These are phyloP conservation scores for Stenodema calcarata DNA, from an alignment of 2,888 invertebrate genomes.

Conservation along the genomic window DNA sequence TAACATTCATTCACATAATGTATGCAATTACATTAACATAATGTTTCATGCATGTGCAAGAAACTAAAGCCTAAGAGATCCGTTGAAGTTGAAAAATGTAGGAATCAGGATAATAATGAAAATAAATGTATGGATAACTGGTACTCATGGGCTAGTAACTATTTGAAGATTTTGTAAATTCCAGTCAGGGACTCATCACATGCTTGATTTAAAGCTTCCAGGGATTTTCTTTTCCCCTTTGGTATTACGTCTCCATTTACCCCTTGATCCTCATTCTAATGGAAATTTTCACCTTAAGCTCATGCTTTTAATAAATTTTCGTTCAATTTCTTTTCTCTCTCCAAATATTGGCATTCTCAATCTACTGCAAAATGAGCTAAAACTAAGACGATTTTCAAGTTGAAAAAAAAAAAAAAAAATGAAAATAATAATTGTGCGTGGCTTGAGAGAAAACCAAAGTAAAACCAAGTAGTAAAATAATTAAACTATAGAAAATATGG, in stretches of 20 bases:
- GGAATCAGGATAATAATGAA: neutral
- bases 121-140: neutral
- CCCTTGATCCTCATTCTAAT: neutral
- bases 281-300: neutral
- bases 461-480: constrained; percentile 3
- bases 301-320: neutral
- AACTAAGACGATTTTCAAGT: constrained; percentile 15
- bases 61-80: constrained; percentile 44
- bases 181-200: neutral
- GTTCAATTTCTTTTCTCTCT: neutral
- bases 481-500: neutral
- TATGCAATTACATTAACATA: constrained; percentile 44
- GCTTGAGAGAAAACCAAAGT: constrained; percentile 23
- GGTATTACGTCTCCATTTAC: neutral
- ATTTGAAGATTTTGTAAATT: neutral
- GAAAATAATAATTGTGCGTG: constrained; percentile 43
- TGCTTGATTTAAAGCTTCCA: neutral
- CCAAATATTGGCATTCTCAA: constrained; percentile 1
- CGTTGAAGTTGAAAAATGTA: constrained; percentile 10
- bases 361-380: constrained; percentile 22
- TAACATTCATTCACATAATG: constrained; percentile 46
- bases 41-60: constrained; percentile 50
- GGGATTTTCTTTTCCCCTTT: neutral
- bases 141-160: neutral
- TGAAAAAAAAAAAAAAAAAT: neutral